A percentile compares a stretch with the other conserved stretches of the same genome.
These are phyloP conservation scores for Escarpia spicata DNA, from an alignment of 2,888 invertebrate genomes.

Conservation along the genomic window DNA sequence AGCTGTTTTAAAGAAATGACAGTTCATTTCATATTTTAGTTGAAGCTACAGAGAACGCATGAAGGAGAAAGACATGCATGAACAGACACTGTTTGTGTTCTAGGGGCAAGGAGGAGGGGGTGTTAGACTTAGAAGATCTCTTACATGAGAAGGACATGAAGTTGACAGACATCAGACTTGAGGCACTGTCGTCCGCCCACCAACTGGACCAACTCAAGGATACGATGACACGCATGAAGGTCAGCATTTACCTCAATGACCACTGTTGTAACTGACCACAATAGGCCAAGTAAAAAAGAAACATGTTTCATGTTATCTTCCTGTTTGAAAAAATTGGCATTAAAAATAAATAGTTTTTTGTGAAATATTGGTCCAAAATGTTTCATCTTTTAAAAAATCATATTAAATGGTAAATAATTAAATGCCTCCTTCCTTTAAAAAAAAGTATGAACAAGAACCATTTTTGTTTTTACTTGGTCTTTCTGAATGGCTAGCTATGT, in stretches of 20 bases:
- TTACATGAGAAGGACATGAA: slow-evolving; percentile 95
- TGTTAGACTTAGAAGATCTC: slow-evolving; percentile 87
- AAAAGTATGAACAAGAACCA: too few species aligned
- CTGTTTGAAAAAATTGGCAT: too few species aligned
- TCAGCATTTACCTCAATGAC: slow-evolving; percentile 65
- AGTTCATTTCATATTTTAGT: slow-evolving; percentile 13
- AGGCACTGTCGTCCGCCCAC: slow-evolving; percentile 95
- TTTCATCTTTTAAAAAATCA: too few species aligned
- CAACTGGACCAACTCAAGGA: slow-evolving; percentile 96
- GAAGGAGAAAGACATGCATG: too few species aligned
- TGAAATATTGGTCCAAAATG: too few species aligned
- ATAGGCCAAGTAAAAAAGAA: not conserved
- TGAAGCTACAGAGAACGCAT: slow-evolving; percentile 42
- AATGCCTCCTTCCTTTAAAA: too few species aligned
- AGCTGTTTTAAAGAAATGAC: too few species aligned
- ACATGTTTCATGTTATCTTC: not conserved
- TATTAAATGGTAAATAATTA: too few species aligned
- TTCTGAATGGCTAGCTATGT: too few species aligned
- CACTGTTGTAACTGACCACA: not conserved
- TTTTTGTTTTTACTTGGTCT: too few species aligned
- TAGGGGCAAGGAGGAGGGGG: slow-evolving; percentile 62
- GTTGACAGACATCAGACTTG: slow-evolving; percentile 93
- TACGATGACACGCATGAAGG: slow-evolving; percentile 96
- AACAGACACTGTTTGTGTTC: not conserved
- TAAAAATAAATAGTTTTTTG: too few species aligned